phyloP scores from a whole-genome alignment of 2,888 invertebrate genomes.

The Andrena flavipes region DNA sequence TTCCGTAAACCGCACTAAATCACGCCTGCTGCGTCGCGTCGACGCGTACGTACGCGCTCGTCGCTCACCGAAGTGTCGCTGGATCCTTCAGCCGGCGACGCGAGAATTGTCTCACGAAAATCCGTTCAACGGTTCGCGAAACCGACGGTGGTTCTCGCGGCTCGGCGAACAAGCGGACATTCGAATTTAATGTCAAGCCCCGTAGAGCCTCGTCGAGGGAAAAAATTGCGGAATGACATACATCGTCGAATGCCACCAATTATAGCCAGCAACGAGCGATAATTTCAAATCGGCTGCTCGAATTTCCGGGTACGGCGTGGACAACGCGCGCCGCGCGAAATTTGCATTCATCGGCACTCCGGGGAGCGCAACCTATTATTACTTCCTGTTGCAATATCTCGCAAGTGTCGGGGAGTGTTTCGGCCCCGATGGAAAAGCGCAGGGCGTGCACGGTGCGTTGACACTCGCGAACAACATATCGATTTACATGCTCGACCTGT shows the following conservation, averaged over 20 bases:
- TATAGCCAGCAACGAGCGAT: constrained; percentile 19
- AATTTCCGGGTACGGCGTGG: constrained; percentile 55
- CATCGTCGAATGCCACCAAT: constrained; percentile 11
- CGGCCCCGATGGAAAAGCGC: constrained; percentile 48
- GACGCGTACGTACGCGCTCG: constrained; percentile 31
- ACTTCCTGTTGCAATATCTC: constrained; percentile 56
- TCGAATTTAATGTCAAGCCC: too few relatives aligned
- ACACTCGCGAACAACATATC: constrained; percentile 47
- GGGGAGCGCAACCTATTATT: constrained; percentile 58
- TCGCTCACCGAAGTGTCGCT: neutral
- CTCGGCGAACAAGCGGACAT: too few relatives aligned
- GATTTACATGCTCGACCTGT: constrained; percentile 40
- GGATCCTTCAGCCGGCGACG: constrained; percentile 5
- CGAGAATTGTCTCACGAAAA: constrained; percentile 29
- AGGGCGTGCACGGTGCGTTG: constrained; percentile 30
- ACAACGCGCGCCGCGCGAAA: constrained; percentile 30
- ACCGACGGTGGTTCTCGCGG: neutral
- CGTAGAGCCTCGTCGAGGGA: neutral
- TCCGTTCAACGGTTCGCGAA: neutral
- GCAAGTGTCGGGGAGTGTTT: constrained; percentile 53
- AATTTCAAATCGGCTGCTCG: constrained; percentile 31
- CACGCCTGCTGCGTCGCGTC: constrained; percentile 57
- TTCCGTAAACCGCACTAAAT: constrained; percentile 76
- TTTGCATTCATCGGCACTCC: constrained; percentile 54
- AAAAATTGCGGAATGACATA: neutral